Percentiles rank a stretch among this genome's conserved stretches.
phyloP scores from a whole-genome alignment of 2,113 vertebrate genomes.

The Strigops habroptila region DNA sequence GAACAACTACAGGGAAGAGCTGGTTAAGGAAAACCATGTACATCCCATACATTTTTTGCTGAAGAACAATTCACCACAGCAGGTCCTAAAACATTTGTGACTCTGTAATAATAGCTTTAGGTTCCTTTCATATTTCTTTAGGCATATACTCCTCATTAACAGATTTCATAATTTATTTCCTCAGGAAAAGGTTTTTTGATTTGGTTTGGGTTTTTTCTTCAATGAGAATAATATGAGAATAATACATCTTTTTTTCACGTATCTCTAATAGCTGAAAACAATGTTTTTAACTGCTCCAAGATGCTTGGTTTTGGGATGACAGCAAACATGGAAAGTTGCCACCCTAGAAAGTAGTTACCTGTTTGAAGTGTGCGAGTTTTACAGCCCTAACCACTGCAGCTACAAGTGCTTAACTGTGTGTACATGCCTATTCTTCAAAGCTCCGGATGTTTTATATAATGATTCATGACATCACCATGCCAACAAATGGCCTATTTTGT shows the following conservation, averaged over 20 bases:
- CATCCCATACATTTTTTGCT: background rate
- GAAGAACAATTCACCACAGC: background rate
- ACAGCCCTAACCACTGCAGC: background rate
- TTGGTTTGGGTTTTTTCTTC: background rate
- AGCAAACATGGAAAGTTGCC: background rate
- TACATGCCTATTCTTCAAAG: slow-evolving; percentile 25
- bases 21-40: background rate
- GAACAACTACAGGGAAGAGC: background rate
- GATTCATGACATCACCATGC: background rate
- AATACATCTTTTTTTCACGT: background rate
- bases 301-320: background rate
- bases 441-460: slow-evolving; percentile 1
- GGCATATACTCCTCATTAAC: background rate
- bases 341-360: background rate
- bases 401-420: background rate
- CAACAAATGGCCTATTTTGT: background rate
- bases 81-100: background rate
- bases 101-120: background rate
- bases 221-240: rapidly evolving
- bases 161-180: background rate
- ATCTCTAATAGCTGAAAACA: background rate
- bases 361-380: background rate
- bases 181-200: background rate
- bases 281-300: background rate
- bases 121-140: background rate